A percentile compares a stretch with the other conserved stretches of the same genome.
Conservation (phyloP, 2,113 vertebrate genomes). For the Crocuta crocuta region DNA sequence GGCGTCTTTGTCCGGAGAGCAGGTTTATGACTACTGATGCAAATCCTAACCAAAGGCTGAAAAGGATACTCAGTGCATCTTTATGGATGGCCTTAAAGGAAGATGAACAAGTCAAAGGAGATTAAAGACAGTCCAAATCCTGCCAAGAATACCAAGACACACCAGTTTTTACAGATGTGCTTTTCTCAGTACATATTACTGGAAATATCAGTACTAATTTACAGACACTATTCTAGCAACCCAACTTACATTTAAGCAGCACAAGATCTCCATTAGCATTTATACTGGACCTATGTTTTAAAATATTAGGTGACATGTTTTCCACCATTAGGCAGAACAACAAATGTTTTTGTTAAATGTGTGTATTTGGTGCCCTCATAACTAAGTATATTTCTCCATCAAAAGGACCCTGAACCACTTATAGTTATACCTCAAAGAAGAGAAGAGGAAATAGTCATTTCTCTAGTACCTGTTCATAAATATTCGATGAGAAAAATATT, state of each 20-base stretch:
- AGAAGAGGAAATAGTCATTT: conserved; percentile 27
- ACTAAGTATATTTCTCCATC: conserved; percentile 67
- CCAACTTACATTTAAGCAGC: conserved; percentile 45
- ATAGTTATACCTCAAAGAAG: conserved; percentile 73
- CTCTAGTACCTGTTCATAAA: conserved; percentile 50
- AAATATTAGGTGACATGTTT: not conserved
- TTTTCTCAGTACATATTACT: conserved; percentile 65
- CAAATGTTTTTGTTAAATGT: conserved; percentile 37
- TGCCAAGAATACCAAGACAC: conserved; percentile 65
- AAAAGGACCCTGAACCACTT: conserved; percentile 69
- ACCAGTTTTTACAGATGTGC: conserved; percentile 72
- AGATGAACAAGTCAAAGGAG: conserved; percentile 87
- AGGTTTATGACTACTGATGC: conserved; percentile 89
- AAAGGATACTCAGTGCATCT: conserved; percentile 84
- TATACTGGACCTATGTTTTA: not conserved
- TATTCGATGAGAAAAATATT: conserved; percentile 37
- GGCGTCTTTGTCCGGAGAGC: conserved; percentile 86
- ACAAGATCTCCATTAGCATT: not conserved
- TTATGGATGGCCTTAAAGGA: conserved; percentile 86
- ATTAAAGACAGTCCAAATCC: conserved; percentile 84
- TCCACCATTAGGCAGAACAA: not conserved
- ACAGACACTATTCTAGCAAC: not conserved
- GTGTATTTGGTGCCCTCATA: not conserved
- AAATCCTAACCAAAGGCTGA: conserved; percentile 86
- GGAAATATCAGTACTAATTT: conserved; percentile 32